Evolutionary conservation across 2,888 invertebrate genomes (phyloP).

Genomic region (Sepioteuthis lessoniana): DNA sequence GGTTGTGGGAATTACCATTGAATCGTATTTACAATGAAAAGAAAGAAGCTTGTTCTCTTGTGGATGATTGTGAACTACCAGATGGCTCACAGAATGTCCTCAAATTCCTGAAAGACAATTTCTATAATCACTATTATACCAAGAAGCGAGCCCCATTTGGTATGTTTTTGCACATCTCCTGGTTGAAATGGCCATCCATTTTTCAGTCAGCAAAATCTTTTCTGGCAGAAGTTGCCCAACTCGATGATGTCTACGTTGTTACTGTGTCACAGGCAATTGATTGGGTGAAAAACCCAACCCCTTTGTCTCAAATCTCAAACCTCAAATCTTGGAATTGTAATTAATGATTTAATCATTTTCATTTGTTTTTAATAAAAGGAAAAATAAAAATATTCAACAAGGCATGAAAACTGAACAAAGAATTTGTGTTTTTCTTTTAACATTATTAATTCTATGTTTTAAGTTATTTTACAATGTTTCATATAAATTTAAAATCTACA

Average conservation of each 20-base stretch:
- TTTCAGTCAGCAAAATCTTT: conserved; percentile 49
- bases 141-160: conserved; percentile 84
- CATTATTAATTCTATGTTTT: too few species aligned
- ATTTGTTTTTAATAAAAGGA: too few species aligned
- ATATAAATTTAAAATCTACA: too few species aligned
- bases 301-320: conserved; percentile 42
- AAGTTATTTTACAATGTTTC: too few species aligned
- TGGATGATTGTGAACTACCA: conserved; percentile 54
- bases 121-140: conserved; percentile 80
- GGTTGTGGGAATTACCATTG: conserved; percentile 82
- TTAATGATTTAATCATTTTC: not conserved
- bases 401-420: too few species aligned
- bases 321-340: conserved; percentile 48
- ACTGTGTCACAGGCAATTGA: conserved; percentile 52
- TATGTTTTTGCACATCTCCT: conserved; percentile 85
- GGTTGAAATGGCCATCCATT: conserved; percentile 84
- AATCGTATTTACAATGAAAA: conserved; percentile 53
- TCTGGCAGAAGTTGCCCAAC: conserved; percentile 50
- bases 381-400: too few species aligned
- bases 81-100: not conserved
- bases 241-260: conserved; percentile 54
- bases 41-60: conserved; percentile 56
- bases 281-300: conserved; percentile 53
- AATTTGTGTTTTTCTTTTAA: too few species aligned
- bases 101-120: conserved; percentile 82